Evolutionary conservation across 2,797 vertebrate genomes (phyloP), one percentile per base, ranked within the genome.

Genomic region (Todus mexicanus): DNA sequence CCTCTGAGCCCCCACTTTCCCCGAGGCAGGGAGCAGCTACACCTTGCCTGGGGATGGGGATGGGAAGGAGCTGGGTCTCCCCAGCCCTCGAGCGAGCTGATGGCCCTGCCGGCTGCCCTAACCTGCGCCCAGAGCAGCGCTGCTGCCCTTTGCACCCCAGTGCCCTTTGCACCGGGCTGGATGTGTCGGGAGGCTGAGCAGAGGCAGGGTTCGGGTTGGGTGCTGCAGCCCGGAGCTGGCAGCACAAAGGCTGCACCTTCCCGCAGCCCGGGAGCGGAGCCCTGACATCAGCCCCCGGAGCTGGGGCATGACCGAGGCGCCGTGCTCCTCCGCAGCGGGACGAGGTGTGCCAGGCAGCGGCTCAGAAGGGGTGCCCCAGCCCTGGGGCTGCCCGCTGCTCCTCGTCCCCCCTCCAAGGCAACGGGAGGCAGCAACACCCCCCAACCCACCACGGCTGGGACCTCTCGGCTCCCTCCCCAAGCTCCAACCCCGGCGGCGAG

Each of bases 391-490:
- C 38, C 47, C 54, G 33, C 85, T 75, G 74, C 56, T 73, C 33
- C 48, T n/a, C 31, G 56, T 43, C 16, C 12, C 33, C 60, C 50
- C 22, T 59, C 33, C 15, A 12, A 66, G 15, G 15, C 15, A 27
- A 2, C 0, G 48, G 31, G 38, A 61, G 61, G 47, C 43, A 59
- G 50, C 40, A n/a, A 0, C 2, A 6, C 65, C 65, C 25, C 1
- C n/a, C n/a, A n/a, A 1, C 0, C 26, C 56, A 54, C 40, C 29
- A 7, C 54, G 38, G 27, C 20, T 3, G 1, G 42, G 22, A 18
- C 50, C 21, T 38, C 5, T 2, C 1, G 9, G 3, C n/a, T 33
- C 10, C 43, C 11, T 23, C 33, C 27, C 27, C 20, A 10, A 21
- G 33, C 60, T 42, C 31, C 0, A 4, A 31, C 21, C 31, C 64